Percentiles rank a stretch among this genome's conserved stretches.
These are phyloP conservation scores for Eilema sororculum DNA, from an alignment of 2,888 invertebrate genomes.

Conservation along the genomic window DNA sequence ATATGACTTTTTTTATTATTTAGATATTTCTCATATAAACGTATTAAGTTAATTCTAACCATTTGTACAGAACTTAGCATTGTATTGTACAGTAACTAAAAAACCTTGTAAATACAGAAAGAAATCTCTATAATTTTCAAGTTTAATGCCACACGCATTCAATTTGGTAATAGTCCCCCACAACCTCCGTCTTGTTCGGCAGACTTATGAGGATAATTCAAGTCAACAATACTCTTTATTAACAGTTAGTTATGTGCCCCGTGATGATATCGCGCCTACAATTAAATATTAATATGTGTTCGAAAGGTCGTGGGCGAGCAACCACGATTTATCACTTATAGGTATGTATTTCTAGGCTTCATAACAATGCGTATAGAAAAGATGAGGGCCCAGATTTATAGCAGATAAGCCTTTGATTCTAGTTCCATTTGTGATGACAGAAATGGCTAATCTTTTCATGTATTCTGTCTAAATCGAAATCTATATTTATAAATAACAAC, in stretches of 20 bases:
- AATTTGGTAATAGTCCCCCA: slow-evolving; percentile 61
- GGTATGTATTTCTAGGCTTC: slow-evolving; percentile 53
- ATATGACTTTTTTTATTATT: no score
- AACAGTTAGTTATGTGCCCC: slow-evolving; percentile 81
- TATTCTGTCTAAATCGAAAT: not conserved
- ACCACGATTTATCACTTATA: slow-evolving; percentile 70
- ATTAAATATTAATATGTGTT: slow-evolving; percentile 85
- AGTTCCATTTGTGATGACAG: slow-evolving; percentile 8
- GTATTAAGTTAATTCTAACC: no score
- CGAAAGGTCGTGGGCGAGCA: slow-evolving; percentile 72
- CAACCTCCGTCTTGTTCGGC: slow-evolving; percentile 63
- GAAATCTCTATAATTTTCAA: not conserved
- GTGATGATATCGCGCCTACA: slow-evolving; percentile 84
- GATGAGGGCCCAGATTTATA: slow-evolving; percentile 39
- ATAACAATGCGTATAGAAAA: slow-evolving; percentile 57
- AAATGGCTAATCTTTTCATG: not conserved
- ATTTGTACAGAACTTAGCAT: not conserved
- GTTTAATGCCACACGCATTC: not conserved
- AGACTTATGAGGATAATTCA: slow-evolving; percentile 83
- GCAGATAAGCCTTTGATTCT: slow-evolving; percentile 24
- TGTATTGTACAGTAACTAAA: not conserved
- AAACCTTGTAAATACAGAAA: not conserved
- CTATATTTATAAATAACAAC: no score
- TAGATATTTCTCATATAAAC: no score
- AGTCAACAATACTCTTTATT: slow-evolving; percentile 86